These are phyloP conservation scores for Gobionotothen gibberifrons DNA, from an alignment of 2,797 vertebrate genomes.

Conservation along the genomic window DNA sequence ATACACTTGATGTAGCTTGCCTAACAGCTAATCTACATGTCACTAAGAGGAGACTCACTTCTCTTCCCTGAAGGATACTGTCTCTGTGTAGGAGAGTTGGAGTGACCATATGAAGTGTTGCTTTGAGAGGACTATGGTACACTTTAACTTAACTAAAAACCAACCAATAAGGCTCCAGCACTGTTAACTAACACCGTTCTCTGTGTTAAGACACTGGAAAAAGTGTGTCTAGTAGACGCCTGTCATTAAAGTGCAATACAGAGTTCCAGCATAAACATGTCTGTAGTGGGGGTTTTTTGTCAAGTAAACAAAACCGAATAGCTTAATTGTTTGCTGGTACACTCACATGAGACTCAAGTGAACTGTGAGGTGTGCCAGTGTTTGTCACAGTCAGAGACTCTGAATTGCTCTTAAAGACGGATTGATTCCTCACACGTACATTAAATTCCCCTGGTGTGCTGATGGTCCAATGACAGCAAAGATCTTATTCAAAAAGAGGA, in stretches of 20 bases:
- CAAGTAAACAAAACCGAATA: not conserved
- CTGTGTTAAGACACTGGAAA: slow-evolving; percentile 49
- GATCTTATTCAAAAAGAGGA: slow-evolving; percentile 21
- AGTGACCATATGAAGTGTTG: slow-evolving; percentile 59
- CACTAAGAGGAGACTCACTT: not conserved
- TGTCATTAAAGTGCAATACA: slow-evolving; percentile 37
- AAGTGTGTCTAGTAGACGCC: slow-evolving; percentile 19
- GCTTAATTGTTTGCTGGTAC: not conserved
- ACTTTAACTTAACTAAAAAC: slow-evolving; percentile 48
- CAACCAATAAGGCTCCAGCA: slow-evolving; percentile 71
- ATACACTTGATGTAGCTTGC: slow-evolving; percentile 45
- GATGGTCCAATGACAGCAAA: slow-evolving; percentile 40
- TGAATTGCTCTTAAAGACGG: slow-evolving; percentile 39
- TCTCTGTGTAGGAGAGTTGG: slow-evolving; percentile 36
- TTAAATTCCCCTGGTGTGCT: slow-evolving; percentile 11
- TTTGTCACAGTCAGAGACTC: not conserved
- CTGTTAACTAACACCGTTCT: slow-evolving; percentile 71
- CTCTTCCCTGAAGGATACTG: not conserved
- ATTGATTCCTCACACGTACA: not conserved
- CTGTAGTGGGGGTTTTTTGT: not conserved
- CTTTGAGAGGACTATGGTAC: slow-evolving; percentile 59
- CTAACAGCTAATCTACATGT: not conserved
- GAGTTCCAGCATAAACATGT: slow-evolving; percentile 9
- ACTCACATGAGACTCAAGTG: not conserved
- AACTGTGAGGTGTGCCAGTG: not conserved